Evolutionary conservation across 2,888 invertebrate species (phyloP).

Genomic region (Melinaea menophilus): DNA sequence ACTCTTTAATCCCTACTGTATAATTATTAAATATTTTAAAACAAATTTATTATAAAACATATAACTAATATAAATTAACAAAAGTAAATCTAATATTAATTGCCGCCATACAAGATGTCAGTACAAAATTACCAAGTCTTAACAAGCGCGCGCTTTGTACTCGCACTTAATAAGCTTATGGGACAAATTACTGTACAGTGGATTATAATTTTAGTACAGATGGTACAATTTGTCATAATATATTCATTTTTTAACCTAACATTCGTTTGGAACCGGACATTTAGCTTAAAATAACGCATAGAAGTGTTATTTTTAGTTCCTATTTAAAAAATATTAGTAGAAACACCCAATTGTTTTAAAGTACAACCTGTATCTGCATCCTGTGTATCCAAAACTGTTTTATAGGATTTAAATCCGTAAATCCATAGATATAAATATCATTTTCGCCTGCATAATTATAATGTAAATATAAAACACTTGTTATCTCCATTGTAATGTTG

Average conservation of each 20-base stretch:
- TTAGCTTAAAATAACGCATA: no score
- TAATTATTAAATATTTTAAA: background rate
- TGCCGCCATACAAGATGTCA: conserved; percentile 2
- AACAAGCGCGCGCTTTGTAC: conserved; percentile 4
- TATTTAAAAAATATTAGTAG: no score
- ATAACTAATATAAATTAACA: conserved; percentile 3
- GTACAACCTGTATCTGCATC: no score
- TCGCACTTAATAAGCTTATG: background rate
- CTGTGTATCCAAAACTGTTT: no score
- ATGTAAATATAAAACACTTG: background rate
- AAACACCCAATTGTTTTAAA: no score
- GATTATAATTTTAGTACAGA: conserved; percentile 6
- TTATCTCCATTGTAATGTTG: conserved; percentile 13
- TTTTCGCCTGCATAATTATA: background rate
- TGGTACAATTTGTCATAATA: conserved; percentile 2
- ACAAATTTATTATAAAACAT: background rate
- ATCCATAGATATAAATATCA: background rate
- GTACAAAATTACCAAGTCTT: background rate
- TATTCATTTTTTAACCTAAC: background rate
- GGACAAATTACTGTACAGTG: conserved; percentile 3
- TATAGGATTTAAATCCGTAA: no score
- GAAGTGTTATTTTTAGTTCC: no score
- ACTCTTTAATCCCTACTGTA: no score
- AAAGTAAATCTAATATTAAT: conserved; percentile 7
- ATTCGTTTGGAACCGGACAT: background rate